Evolutionary conservation across 2,113 vertebrate species (phyloP), one percentile per base, ranked within the genome.

Genomic region (Marmota monax): DNA sequence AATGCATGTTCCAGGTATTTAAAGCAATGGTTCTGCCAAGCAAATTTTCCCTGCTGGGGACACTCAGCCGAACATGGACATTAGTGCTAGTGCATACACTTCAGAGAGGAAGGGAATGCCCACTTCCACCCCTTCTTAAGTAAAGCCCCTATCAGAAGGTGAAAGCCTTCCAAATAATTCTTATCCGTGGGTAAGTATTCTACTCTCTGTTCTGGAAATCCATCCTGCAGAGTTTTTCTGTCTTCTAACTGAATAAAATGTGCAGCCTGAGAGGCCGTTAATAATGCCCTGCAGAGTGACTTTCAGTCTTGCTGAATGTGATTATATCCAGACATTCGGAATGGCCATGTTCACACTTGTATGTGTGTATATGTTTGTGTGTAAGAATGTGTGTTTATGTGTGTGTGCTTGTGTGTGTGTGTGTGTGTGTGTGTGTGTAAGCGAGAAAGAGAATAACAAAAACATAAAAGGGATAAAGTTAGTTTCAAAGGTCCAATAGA

Each of bases 401-500:
- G 18, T 18, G 10, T 1, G 23, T 2, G 4, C 0, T 45, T 45
- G 12, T 14, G 1, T 5, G 11, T 11, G 22, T 10, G 5, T 25
- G 58, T 39, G 34, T 45, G n/a, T 74, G 56, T 22, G 29, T n/a
- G 16, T 92, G 18, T 23, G 0, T 4, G 5, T 23, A n/a, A 74
- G 25, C n/a, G 4, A 90, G 45, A 90, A 34, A 70, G 96, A 73
- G 29, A 97, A 96, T 94, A 94, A 82, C 42, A 84, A 80, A 77
- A 87, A 48, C n/a, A 88, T 78, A 39, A 98, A 98, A 98, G n/a
- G 92, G 69, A 96, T 37, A 70, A 98, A 97, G 97, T 98, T 97
- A 96, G 96, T 84, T 98, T 98, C 97, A 98, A 98, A 51, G 58
- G 93, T 83, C 94, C 94, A 95, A 74, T 83, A 97, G 95, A 97